A percentile compares a stretch with the other conserved stretches of the same genome.
Evolutionary conservation across 2,113 vertebrate genomes (phyloP).

Genomic region (Anser cygnoides): DNA sequence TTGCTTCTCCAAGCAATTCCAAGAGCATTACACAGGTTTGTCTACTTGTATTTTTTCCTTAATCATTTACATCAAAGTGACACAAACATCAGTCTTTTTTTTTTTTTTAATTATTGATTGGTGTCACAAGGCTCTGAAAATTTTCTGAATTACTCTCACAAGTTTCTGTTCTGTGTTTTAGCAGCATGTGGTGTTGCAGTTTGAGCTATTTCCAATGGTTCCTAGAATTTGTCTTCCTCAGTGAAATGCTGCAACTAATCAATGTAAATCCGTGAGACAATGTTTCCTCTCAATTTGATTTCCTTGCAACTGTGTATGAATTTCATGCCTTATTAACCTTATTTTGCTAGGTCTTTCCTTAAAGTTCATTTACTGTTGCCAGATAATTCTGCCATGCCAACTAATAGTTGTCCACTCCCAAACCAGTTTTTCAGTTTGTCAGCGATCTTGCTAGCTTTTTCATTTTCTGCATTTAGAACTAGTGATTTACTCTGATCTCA

Average conservation of each 20-base stretch:
- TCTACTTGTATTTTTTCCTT: neutral
- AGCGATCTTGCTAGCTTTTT: neutral
- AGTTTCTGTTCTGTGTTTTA: neutral
- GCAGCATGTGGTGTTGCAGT: neutral
- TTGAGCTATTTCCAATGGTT: neutral
- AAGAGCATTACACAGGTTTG: rapidly evolving
- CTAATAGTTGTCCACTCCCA: neutral
- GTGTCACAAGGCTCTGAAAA: neutral
- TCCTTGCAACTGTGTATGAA: neutral
- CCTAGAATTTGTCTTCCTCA: neutral
- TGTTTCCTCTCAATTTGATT: neutral
- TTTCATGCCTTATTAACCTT: neutral
- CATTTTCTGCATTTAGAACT: neutral
- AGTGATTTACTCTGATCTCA: neutral
- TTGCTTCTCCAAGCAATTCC: neutral
- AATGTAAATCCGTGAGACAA: neutral
- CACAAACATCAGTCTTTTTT: neutral
- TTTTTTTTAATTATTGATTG: neutral
- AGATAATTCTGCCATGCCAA: neutral
- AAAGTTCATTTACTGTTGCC: neutral
- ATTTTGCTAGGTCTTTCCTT: neutral
- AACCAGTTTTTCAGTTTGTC: neutral
- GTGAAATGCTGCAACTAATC: neutral
- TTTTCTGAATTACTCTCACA: neutral
- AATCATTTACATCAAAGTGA: neutral